phyloP scores from a whole-genome alignment of 2,797 vertebrate genomes.

The Fistularia commersonii region DNA sequence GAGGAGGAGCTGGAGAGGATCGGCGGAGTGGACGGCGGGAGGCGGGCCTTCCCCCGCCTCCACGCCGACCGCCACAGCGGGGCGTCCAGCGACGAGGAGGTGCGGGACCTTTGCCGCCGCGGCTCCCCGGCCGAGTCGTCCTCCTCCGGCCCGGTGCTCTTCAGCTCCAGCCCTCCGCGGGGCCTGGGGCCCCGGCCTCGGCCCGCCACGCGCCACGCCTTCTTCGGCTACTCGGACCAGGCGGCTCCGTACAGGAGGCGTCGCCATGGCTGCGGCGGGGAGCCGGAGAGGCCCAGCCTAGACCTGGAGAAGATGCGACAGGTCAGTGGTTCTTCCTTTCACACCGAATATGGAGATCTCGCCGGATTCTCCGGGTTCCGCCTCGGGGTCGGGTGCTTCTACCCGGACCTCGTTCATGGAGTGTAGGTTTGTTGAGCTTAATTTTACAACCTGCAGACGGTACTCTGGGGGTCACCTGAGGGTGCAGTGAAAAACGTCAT shows the following conservation, averaged over 20 bases:
- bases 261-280: slow-evolving; percentile 78
- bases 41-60: slow-evolving; percentile 77
- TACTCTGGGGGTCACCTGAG: too few species aligned
- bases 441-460: too few species aligned
- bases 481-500: too few species aligned
- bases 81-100: slow-evolving; percentile 89
- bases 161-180: slow-evolving; percentile 88
- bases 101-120: slow-evolving; percentile 83
- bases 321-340: slow-evolving; percentile 65
- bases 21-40: slow-evolving; percentile 81
- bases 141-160: slow-evolving; percentile 82
- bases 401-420: too few species aligned
- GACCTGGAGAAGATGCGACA: slow-evolving; percentile 96
- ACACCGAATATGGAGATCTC: too few species aligned
- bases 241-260: slow-evolving; percentile 85
- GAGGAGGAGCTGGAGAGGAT: slow-evolving; percentile 91
- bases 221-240: slow-evolving; percentile 83
- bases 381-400: too few species aligned
- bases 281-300: slow-evolving; percentile 84
- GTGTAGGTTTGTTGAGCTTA: too few species aligned
- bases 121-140: slow-evolving; percentile 41
- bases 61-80: slow-evolving; percentile 78
- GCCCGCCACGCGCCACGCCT: slow-evolving; percentile 77
- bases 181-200: slow-evolving; percentile 79
- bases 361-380: too few species aligned